Evolutionary conservation across 2,888 invertebrate species (phyloP), one percentile per base, ranked within the genome.

Genomic region (Dioctria linearis): DNA sequence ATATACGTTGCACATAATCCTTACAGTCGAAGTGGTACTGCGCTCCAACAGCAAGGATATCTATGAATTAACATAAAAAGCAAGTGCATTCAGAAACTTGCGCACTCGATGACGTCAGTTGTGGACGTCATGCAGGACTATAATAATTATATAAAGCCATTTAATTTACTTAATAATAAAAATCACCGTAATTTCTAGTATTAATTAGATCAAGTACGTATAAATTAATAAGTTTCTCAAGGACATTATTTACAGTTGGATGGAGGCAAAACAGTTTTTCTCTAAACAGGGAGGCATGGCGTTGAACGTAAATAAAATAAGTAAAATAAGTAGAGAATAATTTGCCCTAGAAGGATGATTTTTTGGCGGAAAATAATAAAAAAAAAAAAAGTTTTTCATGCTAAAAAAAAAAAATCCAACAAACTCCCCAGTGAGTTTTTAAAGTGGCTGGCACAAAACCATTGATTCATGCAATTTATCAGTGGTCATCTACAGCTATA

Each of bases 401-500:
- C 6, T 37, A 46, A 13, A 61, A 13, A 69, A 25, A 9, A 49
- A 25, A 25, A 25, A 25, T 25, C 25, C 25, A 25, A 25, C 25
- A 25, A 49, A 5, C 25, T 46, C 13, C 13, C 5, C 25, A 13
- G 43, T 4, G 25, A 67, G 66, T 25, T 42, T 9, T 43, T 46
- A 25, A 67, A 46, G 43, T 46, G 71, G 40, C 69, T 51, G 75
- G 43, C 37, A 59, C 39, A 43, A 61, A 39, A 42, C 59, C n/a
- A 39, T 40, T 43, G 57, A 75, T 75, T 75, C 75, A 75, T 75
- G 8, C 61, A 61, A 75, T 75, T 59, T 43, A 13, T 75, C 46
- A 5, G 75, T 43, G 25, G 59, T 43, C 75, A 25, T 25, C 25
- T 25, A 25, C 25, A 25, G 25, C 25, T 25, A 25, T 25, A n/a